Evolutionary conservation across 2,797 vertebrate species (phyloP), one percentile per base, ranked within the genome.

Genomic region (Coregonus ussuriensis): DNA sequence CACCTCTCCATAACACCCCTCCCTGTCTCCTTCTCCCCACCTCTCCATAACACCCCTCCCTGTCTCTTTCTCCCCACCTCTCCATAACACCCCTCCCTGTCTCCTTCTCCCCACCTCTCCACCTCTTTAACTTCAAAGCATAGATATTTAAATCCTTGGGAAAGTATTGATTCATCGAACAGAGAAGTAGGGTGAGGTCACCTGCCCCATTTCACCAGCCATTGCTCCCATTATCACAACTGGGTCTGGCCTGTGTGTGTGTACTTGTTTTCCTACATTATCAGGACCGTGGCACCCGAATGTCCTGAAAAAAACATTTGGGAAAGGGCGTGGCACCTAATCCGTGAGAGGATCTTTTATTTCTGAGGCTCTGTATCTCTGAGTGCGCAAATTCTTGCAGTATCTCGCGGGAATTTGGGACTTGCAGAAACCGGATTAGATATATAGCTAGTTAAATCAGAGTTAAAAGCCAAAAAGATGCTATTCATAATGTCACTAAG

Each of bases 111-210:
- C 16, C 66, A 7, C 86, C 80, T 82, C 78, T 81, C 87, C 56
- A 18, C 80, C 84, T 81, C 73, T 72, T 68, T 79, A 87, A 82
- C 87, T 91, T 91, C 90, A 92, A 91, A 93, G 90, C 86, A 72
- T 86, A 89, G 87, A 80, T 81, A 83, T 91, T 88, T 66, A 83
- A 88, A 90, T 89, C 89, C 85, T 84, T 90, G 86, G 86, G 88
- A 91, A 91, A 88, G 82, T 91, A 93, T 93, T 87, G 93, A 93
- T 94, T 85, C 62, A 75, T 81, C 74, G 67, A 75, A 83, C 75
- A 78, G 86, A 78, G 80, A 84, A 89, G 87, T 85, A 86, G 79
- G 81, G 81, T 81, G 83, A 87, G 91, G 91, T 93, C 89, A 90
- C 82, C 83, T 84, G 87, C 74, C 81, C 84, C 85, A 82, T 86